Evolutionary conservation across 2,888 invertebrate genomes (phyloP).

Genomic region (Stenchaetothrips biformis): DNA sequence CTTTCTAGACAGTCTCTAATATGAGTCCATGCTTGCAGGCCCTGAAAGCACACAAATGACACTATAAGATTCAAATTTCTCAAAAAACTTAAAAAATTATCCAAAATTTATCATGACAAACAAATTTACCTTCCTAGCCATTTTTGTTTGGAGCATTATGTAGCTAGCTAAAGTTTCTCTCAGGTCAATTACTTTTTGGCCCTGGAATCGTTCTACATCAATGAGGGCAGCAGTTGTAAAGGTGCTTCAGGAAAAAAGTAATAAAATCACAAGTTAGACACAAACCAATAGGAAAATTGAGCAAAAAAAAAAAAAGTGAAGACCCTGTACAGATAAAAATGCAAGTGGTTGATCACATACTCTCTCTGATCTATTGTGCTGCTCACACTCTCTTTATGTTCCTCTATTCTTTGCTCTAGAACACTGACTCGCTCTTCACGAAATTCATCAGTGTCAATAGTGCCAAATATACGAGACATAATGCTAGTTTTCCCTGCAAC

Average conservation of each 20-base stretch:
- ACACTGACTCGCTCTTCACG: slow-evolving; percentile 63
- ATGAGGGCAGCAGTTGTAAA: slow-evolving; percentile 61
- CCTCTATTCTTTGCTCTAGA: slow-evolving; percentile 61
- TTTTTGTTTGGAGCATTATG: slow-evolving; percentile 66
- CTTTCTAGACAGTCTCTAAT: slow-evolving; percentile 68
- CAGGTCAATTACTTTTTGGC: slow-evolving; percentile 65
- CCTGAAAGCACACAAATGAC: slow-evolving; percentile 49
- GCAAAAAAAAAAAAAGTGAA: not conserved
- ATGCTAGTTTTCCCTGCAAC: slow-evolving; percentile 59
- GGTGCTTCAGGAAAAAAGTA: slow-evolving; percentile 51
- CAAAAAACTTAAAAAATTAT: slow-evolving; percentile 20
- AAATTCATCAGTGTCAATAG: slow-evolving; percentile 70
- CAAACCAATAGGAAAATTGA: no score
- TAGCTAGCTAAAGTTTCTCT: slow-evolving; percentile 65
- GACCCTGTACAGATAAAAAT: slow-evolving; percentile 24
- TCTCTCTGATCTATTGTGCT: slow-evolving; percentile 56
- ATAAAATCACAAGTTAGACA: slow-evolving; percentile 13
- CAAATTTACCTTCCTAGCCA: slow-evolving; percentile 59
- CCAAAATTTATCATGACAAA: slow-evolving; percentile 42
- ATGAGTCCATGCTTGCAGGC: slow-evolving; percentile 70
- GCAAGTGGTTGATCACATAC: slow-evolving; percentile 47
- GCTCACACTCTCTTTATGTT: slow-evolving; percentile 56
- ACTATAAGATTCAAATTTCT: not conserved
- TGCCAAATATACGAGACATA: slow-evolving; percentile 69
- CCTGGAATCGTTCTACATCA: slow-evolving; percentile 68